phyloP scores from a whole-genome alignment of 2,113 vertebrate species.

The Heloderma charlesbogerti region DNA sequence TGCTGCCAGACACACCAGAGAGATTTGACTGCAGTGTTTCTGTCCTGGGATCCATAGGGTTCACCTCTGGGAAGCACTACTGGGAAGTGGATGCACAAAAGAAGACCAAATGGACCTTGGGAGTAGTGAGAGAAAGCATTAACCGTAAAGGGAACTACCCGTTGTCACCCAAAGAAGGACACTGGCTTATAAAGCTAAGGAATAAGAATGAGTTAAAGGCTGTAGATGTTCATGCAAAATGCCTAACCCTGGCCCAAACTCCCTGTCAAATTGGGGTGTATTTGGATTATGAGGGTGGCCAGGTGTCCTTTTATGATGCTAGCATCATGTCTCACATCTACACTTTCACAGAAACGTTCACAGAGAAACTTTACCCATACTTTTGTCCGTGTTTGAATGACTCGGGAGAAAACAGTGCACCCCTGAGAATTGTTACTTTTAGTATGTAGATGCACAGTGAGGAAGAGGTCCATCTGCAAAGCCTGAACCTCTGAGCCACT shows the following conservation, averaged over 20 bases:
- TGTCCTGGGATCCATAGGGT: slow-evolving; percentile 70
- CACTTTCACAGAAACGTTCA: slow-evolving; percentile 68
- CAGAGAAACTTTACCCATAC: slow-evolving; percentile 72
- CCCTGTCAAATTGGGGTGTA: slow-evolving; percentile 69
- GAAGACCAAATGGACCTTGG: slow-evolving; percentile 78
- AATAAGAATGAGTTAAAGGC: slow-evolving; percentile 72
- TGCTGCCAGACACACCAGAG: slow-evolving; percentile 69
- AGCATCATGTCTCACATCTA: slow-evolving; percentile 71
- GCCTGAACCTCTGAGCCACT: background rate
- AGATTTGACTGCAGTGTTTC: slow-evolving; percentile 75
- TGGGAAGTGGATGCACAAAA: slow-evolving; percentile 76
- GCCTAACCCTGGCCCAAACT: slow-evolving; percentile 20
- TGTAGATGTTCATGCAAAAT: slow-evolving; percentile 64
- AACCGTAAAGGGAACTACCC: slow-evolving; percentile 73
- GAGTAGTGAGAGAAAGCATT: slow-evolving; percentile 71
- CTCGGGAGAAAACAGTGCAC: slow-evolving; percentile 68
- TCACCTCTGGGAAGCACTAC: slow-evolving; percentile 73
- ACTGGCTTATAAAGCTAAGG: slow-evolving; percentile 76
- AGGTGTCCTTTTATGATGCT: slow-evolving; percentile 75
- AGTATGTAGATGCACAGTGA: background rate
- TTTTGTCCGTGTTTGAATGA: slow-evolving; percentile 78
- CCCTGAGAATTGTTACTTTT: slow-evolving; percentile 58
- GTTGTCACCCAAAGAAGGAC: slow-evolving; percentile 73
- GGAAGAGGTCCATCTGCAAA: background rate
- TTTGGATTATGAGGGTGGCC: slow-evolving; percentile 75